Evolutionary conservation across 2,113 vertebrate species (phyloP).

Genomic region (Sterrhoptilus dennistouni): DNA sequence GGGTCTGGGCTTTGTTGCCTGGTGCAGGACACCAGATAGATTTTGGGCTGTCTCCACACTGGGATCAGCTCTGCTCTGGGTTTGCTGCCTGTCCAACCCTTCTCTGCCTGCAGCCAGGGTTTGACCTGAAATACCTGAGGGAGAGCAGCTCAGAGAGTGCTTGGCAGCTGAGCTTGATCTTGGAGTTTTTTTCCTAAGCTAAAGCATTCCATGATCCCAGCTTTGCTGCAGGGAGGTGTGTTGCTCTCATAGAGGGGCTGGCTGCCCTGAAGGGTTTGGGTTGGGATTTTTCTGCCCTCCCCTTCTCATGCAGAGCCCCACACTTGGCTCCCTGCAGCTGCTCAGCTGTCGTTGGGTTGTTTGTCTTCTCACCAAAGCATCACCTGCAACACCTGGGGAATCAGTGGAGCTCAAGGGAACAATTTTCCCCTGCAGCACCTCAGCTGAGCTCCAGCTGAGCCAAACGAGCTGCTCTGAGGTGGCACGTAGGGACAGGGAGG

Average conservation of each 20-base stretch:
- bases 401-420: neutral
- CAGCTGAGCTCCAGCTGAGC: neutral
- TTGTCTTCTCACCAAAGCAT: neutral
- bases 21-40: accelerated
- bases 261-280: neutral
- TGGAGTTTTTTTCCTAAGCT: neutral
- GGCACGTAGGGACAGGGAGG: neutral
- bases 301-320: neutral
- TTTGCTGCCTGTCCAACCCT: neutral
- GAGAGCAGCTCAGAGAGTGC: neutral
- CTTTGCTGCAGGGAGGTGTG: neutral
- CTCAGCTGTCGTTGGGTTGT: neutral
- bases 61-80: neutral
- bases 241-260: accelerated
- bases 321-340: accelerated
- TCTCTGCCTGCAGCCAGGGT: neutral
- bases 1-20: neutral
- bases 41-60: neutral
- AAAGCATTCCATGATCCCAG: neutral
- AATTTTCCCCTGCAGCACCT: neutral
- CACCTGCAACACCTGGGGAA: slow-evolving; percentile 10
- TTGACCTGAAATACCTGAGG: neutral
- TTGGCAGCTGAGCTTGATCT: neutral
- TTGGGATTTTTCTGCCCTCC: neutral
- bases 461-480: neutral